These are phyloP conservation scores for Melolontha melolontha DNA, from an alignment of 2,888 invertebrate species.

Conservation along the genomic window DNA sequence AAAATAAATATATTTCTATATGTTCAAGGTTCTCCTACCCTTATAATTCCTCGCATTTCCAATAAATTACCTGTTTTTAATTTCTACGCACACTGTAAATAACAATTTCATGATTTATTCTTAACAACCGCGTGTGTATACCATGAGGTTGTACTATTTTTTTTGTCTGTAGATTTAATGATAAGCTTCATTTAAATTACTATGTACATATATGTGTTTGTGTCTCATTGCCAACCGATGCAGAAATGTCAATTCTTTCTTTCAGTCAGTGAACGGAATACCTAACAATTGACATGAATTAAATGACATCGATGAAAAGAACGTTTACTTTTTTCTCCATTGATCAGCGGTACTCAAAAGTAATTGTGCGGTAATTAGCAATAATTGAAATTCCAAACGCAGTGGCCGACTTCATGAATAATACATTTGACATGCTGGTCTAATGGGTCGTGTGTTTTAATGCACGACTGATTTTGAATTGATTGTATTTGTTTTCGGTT, in stretches of 20 bases:
- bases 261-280: conserved; percentile 34
- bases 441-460: conserved; percentile 39
- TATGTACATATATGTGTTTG: too few species aligned
- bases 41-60: too few species aligned
- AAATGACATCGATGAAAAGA: conserved; percentile 29
- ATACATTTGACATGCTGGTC: conserved; percentile 46
- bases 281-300: conserved; percentile 37
- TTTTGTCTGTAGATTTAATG: too few species aligned
- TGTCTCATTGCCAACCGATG: conserved; percentile 17
- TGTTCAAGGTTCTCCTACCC: too few species aligned
- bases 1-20: too few species aligned
- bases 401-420: conserved; percentile 49
- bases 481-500: conserved; percentile 31
- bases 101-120: too few species aligned
- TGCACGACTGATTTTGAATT: conserved; percentile 37
- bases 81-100: too few species aligned
- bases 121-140: too few species aligned
- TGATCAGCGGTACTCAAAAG: conserved; percentile 41
- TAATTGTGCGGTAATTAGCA: conserved; percentile 49
- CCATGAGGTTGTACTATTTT: too few species aligned
- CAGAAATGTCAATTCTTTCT: conserved; percentile 35
- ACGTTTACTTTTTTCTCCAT: conserved; percentile 31
- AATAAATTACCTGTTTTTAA: too few species aligned
- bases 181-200: too few species aligned
- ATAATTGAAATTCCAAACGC: conserved; percentile 49